Evolutionary conservation across 1,140 invertebrate species (phyloP).

Genomic region (Chionoecetes opilio): DNA sequence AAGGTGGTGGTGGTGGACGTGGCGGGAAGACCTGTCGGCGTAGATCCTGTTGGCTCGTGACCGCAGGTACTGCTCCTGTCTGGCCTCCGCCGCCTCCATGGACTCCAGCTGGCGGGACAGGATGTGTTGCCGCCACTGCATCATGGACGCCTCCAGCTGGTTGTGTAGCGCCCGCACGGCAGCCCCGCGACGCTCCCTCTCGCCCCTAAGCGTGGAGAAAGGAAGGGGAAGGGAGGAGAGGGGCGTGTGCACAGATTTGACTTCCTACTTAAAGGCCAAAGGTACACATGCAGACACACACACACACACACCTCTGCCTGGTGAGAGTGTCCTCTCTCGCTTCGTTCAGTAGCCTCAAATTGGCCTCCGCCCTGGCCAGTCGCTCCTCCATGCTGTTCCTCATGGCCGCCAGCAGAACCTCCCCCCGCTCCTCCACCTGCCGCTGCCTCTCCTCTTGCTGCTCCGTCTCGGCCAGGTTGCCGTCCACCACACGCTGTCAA

Average conservation of each 20-base stretch:
- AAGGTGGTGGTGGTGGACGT: conserved; percentile 55
- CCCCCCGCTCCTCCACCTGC: conserved; percentile 63
- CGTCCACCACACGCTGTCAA: conserved; percentile 63
- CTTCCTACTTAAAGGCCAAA: background rate
- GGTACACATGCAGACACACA: background rate
- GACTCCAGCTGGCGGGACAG: conserved; percentile 63
- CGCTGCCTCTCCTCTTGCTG: conserved; percentile 53
- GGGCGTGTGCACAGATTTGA: background rate
- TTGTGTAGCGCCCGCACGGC: conserved; percentile 73
- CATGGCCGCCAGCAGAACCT: conserved; percentile 62
- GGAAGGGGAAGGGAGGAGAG: too few relatives aligned
- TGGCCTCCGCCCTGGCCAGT: conserved; percentile 59
- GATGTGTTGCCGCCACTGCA: conserved; percentile 72
- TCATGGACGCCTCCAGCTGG: conserved; percentile 71
- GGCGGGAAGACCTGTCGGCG: conserved; percentile 49
- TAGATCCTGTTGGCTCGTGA: conserved; percentile 64
- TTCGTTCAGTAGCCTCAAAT: conserved; percentile 60
- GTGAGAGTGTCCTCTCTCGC: conserved; percentile 72
- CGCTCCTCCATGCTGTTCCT: conserved; percentile 63
- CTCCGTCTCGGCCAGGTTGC: conserved; percentile 62
- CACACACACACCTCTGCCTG: conserved; percentile 59
- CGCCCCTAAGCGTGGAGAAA: conserved; percentile 37
- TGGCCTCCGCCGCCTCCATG: conserved; percentile 57
- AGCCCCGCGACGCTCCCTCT: conserved; percentile 39
- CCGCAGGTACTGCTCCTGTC: conserved; percentile 65